Evolutionary conservation across 2,113 vertebrate genomes (phyloP).

Genomic region (Glaucomys volans): DNA sequence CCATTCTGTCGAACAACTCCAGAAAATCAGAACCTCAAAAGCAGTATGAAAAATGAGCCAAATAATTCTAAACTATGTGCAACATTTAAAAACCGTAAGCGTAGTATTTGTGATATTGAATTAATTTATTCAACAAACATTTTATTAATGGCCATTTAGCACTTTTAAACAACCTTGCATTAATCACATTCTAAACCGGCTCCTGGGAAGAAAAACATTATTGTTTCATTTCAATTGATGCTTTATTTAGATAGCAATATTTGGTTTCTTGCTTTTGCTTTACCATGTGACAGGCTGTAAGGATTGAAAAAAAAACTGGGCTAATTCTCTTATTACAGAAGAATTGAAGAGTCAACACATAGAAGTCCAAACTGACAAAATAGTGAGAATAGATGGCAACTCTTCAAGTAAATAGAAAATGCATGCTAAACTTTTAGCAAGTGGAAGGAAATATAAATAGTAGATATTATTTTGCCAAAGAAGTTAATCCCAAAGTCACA

Average conservation of each 20-base stretch:
- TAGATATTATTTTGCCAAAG: constrained; percentile 20
- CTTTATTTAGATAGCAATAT: constrained; percentile 53
- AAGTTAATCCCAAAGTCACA: neutral
- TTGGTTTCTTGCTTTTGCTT: constrained; percentile 46
- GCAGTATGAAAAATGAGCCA: neutral
- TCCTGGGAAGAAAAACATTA: constrained; percentile 28
- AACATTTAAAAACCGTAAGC: neutral
- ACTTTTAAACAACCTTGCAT: constrained; percentile 42
- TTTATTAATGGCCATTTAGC: constrained; percentile 43
- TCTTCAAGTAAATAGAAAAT: constrained; percentile 38
- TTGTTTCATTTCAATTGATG: constrained; percentile 48
- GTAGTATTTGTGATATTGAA: neutral
- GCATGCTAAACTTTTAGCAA: neutral
- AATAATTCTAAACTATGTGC: neutral
- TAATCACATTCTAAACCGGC: constrained; percentile 52
- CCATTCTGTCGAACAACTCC: neutral
- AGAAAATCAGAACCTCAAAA: neutral
- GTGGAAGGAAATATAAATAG: neutral
- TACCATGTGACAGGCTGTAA: neutral
- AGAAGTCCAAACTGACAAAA: constrained; percentile 37
- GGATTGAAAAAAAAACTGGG: neutral
- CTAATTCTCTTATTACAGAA: constrained; percentile 50
- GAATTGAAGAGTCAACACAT: neutral
- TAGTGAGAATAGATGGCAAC: neutral
- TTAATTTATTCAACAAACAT: constrained; percentile 27